phyloP scores from a whole-genome alignment of 1,140 invertebrate species.

The Copidosoma floridanum region DNA sequence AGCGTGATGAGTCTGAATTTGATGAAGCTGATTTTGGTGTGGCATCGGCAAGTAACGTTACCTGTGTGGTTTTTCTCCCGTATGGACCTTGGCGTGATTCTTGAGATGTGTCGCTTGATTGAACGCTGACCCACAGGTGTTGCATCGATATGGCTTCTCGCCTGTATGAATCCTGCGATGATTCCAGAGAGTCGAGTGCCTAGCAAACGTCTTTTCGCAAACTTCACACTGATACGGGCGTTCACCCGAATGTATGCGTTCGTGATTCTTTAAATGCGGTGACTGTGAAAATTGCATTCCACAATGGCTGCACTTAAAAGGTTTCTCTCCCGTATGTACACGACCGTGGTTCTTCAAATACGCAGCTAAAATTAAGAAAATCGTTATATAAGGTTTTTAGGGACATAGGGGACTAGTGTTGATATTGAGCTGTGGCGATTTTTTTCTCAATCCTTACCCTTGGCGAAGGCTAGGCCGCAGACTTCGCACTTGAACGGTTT shows the following conservation, averaged over 20 bases:
- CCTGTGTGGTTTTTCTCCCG: slow-evolving; percentile 62
- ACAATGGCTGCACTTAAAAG: slow-evolving; percentile 83
- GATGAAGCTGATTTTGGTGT: too few species aligned
- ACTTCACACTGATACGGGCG: slow-evolving; percentile 89
- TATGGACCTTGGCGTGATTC: slow-evolving; percentile 81
- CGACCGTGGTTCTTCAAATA: slow-evolving; percentile 90
- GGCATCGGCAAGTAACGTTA: too few species aligned
- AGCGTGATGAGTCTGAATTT: neutral
- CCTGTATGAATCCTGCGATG: slow-evolving; percentile 93
- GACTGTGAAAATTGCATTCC: slow-evolving; percentile 87
- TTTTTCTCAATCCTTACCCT: slow-evolving; percentile 55
- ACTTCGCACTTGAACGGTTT: slow-evolving; percentile 91
- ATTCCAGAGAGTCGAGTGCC: slow-evolving; percentile 85
- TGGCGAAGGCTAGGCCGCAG: slow-evolving; percentile 90
- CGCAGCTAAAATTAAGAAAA: slow-evolving; percentile 58
- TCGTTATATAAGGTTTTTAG: too few species aligned
- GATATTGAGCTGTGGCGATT: too few species aligned
- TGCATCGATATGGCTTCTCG: slow-evolving; percentile 84
- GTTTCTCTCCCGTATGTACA: slow-evolving; percentile 81
- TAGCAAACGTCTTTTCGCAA: slow-evolving; percentile 85
- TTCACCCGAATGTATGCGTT: slow-evolving; percentile 86
- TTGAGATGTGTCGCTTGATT: slow-evolving; percentile 85
- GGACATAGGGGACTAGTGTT: too few species aligned
- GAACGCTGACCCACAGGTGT: slow-evolving; percentile 79
- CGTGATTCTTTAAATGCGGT: slow-evolving; percentile 89